Evolutionary conservation across 2,113 vertebrate genomes (phyloP).

Genomic region (Vanacampus margaritifer): DNA sequence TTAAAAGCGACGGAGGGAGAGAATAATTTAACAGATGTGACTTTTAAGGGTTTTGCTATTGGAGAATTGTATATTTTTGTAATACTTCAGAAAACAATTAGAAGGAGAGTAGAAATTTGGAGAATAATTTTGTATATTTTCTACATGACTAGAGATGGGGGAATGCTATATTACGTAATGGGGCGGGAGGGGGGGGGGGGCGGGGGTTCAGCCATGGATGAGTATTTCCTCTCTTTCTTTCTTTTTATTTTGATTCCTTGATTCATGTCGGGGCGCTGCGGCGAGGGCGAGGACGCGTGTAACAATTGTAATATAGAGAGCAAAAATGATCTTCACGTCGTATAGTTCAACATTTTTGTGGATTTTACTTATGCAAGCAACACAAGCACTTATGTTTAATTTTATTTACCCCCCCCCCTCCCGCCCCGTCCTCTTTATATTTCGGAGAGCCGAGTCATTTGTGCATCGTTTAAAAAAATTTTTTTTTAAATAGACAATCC

Average conservation of each 20-base stretch:
- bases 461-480: neutral
- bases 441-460: neutral
- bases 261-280: slow-evolving; percentile 47
- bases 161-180: slow-evolving; percentile 51
- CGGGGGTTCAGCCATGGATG: slow-evolving; percentile 46
- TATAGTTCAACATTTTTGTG: slow-evolving; percentile 67
- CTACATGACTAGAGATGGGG: slow-evolving; percentile 57
- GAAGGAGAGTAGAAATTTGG: slow-evolving; percentile 65
- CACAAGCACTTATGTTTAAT: slow-evolving; percentile 65
- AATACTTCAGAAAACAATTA: slow-evolving; percentile 61
- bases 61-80: slow-evolving; percentile 81
- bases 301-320: slow-evolving; percentile 70
- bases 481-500: neutral
- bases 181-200: too few relatives aligned
- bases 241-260: slow-evolving; percentile 11
- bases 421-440: neutral
- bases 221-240: slow-evolving; percentile 28
- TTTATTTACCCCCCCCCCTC: neutral
- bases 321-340: slow-evolving; percentile 63
- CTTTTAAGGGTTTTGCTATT: slow-evolving; percentile 76
- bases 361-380: slow-evolving; percentile 50
- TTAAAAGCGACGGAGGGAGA: slow-evolving; percentile 59
- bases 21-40: slow-evolving; percentile 69
- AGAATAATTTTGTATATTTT: slow-evolving; percentile 79
- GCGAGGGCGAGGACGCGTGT: slow-evolving; percentile 48